Conservation (phyloP, 2,113 vertebrate species). For the Aphelocoma coerulescens region DNA sequence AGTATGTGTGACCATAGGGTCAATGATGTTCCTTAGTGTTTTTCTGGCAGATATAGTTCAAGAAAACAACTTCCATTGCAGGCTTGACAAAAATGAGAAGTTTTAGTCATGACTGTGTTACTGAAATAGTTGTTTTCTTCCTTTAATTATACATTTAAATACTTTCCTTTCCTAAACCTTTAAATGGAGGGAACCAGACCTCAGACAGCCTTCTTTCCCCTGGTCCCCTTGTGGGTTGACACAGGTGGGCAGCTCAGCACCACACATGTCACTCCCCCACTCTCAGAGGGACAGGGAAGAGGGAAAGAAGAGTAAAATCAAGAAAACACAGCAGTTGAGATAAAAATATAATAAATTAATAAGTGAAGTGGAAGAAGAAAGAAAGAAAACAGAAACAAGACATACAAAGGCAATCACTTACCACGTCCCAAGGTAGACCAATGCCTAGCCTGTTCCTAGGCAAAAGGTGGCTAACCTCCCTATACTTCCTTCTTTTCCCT, state of each 20-base stretch:
- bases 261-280: accelerated
- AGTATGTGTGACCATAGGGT: accelerated
- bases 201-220: background rate
- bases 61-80: background rate
- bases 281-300: background rate
- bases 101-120: background rate
- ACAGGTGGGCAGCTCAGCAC: background rate
- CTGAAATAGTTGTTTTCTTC: background rate
- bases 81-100: background rate
- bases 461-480: background rate
- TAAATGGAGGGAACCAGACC: background rate
- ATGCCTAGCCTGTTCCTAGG: background rate
- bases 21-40: background rate
- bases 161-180: background rate
- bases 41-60: background rate
- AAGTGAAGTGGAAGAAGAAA: background rate
- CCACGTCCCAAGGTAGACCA: accelerated
- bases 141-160: background rate
- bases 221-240: accelerated
- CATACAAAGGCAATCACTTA: background rate
- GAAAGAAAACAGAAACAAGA: background rate
- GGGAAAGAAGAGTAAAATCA: background rate
- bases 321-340: background rate
- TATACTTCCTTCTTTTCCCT: background rate
- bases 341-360: background rate